Percentiles rank a stretch among this genome's conserved stretches.
Conservation (phyloP, 2,113 vertebrate genomes). For the Rhinoderma darwinii region DNA sequence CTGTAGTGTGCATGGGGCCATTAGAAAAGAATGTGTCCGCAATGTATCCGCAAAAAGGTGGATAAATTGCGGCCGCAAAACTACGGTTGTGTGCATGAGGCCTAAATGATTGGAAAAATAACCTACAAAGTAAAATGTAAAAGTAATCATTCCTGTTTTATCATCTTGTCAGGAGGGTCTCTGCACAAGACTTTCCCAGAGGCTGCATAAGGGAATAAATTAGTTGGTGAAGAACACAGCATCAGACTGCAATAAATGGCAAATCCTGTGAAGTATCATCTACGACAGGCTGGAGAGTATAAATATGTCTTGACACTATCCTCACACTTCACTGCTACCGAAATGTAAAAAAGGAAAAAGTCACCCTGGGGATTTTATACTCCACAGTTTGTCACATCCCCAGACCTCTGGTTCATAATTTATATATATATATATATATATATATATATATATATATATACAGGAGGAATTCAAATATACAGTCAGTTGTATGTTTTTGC, state of each 20-base stretch:
- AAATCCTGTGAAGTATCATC: conserved; percentile 37
- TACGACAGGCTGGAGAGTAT: conserved; percentile 32
- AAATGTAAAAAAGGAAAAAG: neutral
- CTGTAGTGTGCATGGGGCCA: no score
- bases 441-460: neutral
- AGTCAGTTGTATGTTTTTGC: neutral
- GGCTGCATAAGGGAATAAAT: conserved; percentile 36
- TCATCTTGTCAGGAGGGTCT: conserved; percentile 7
- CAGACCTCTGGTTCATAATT: neutral
- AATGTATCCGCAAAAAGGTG: no score
- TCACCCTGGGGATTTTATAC: conserved; percentile 18
- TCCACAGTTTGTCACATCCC: neutral
- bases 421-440: neutral
- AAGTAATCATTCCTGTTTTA: conserved; percentile 3
- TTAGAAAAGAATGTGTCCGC: no score
- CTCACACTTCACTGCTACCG: neutral
- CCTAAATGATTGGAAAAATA: conserved; percentile 16
- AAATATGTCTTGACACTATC: conserved; percentile 37
- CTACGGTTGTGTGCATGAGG: no score
- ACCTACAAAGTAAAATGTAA: neutral
- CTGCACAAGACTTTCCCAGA: conserved; percentile 17
- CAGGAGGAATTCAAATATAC: no score
- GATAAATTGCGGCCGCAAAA: no score
- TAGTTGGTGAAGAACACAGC: conserved; percentile 4
- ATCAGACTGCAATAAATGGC: conserved; percentile 15